A percentile compares a stretch with the other conserved stretches of the same genome.
phyloP scores from a whole-genome alignment of 2,888 invertebrate species.

The Hypomecis punctinalis region DNA sequence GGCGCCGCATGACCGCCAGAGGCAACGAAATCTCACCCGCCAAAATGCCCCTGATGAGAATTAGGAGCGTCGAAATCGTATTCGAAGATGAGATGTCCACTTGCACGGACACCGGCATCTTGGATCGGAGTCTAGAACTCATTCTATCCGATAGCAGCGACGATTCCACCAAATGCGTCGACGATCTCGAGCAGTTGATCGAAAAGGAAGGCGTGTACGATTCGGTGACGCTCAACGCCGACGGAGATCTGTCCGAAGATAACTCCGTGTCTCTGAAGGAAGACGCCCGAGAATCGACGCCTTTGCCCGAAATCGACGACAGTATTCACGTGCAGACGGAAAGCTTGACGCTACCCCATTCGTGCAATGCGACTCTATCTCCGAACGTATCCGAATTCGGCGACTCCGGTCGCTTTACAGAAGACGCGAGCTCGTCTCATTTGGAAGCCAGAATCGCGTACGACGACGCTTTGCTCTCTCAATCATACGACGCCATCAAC shows the following conservation, averaged over 20 bases:
- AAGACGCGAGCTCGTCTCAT: constrained; percentile 73
- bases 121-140: constrained; percentile 72
- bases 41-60: constrained; percentile 79
- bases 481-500: constrained; percentile 68
- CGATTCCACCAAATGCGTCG: constrained; percentile 78
- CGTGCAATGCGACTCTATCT: constrained; percentile 63
- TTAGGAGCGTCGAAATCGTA: constrained; percentile 79
- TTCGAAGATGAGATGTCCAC: constrained; percentile 80
- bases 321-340: constrained; percentile 58
- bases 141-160: constrained; percentile 72
- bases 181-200: constrained; percentile 70
- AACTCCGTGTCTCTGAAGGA: constrained; percentile 65
- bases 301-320: constrained; percentile 52
- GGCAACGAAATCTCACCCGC: constrained; percentile 76
- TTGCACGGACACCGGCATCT: constrained; percentile 69
- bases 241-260: constrained; percentile 73
- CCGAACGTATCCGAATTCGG: constrained; percentile 70
- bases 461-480: constrained; percentile 76
- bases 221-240: constrained; percentile 74
- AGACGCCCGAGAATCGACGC: constrained; percentile 49
- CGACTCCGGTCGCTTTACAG: constrained; percentile 77
- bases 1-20: constrained; percentile 65
- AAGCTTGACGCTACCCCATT: constrained; percentile 51
- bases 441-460: constrained; percentile 61
- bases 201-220: constrained; percentile 62